Percentiles rank a stretch among this genome's conserved stretches.
phyloP scores from a whole-genome alignment of 2,888 invertebrate genomes.

The Lasioglossum malachurum region DNA sequence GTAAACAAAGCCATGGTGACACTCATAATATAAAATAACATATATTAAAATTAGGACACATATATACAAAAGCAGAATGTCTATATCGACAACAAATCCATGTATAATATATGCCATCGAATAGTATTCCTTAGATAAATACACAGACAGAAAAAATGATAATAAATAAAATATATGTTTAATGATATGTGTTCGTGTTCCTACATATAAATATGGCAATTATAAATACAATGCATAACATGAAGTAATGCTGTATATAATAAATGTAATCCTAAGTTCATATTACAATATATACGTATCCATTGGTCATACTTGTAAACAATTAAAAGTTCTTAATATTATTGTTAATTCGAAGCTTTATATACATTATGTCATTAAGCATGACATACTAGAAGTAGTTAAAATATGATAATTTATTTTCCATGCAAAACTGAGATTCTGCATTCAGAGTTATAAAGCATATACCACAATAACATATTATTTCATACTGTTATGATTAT shows the following conservation, averaged over 20 bases:
- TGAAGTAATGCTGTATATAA: not conserved
- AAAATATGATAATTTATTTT: slow-evolving; percentile 19
- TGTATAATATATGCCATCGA: not conserved
- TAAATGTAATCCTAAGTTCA: slow-evolving; percentile 11
- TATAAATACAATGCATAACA: slow-evolving; percentile 7
- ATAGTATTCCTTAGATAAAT: not conserved
- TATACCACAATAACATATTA: slow-evolving; percentile 26
- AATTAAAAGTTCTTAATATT: not conserved
- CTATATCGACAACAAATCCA: not conserved
- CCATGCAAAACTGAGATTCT: slow-evolving; percentile 49
- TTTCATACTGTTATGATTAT: slow-evolving; percentile 18
- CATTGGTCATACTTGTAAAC: not conserved
- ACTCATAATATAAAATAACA: slow-evolving; percentile 34
- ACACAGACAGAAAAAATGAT: slow-evolving; percentile 21
- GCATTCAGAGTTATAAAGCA: slow-evolving; percentile 33
- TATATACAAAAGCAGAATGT: slow-evolving; percentile 29
- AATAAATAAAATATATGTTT: too few species aligned
- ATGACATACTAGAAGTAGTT: slow-evolving; percentile 30
- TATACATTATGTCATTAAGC: slow-evolving; percentile 8
- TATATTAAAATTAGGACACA: slow-evolving; percentile 20
- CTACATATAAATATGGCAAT: not conserved
- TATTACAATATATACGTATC: slow-evolving; percentile 4
- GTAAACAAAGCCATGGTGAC: slow-evolving; percentile 42
- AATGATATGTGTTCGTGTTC: slow-evolving; percentile 18
- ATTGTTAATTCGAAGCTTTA: not conserved